phyloP scores from a whole-genome alignment of 1,140 invertebrate species.

The Belonocnema kinseyi region DNA sequence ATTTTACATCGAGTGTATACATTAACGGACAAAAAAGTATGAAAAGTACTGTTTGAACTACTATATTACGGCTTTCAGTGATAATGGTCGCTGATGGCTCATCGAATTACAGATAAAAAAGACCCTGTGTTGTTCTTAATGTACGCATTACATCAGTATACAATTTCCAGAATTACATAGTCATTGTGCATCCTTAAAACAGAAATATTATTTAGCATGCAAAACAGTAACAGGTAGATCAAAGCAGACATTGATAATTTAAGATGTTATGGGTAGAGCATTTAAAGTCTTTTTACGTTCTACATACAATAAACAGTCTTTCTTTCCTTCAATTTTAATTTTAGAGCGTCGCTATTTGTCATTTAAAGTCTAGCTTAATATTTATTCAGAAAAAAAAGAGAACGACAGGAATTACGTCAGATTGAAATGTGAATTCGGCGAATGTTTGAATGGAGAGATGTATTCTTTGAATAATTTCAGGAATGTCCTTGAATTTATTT shows the following conservation, averaged over 20 bases:
- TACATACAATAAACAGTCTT: slow-evolving; percentile 32
- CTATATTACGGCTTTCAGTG: slow-evolving; percentile 69
- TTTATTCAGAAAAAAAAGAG: too few relatives aligned
- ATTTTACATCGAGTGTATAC: slow-evolving; percentile 44
- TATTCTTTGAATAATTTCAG: too few relatives aligned
- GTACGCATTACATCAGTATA: slow-evolving; percentile 53
- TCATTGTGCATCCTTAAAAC: slow-evolving; percentile 76
- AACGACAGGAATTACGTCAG: too few relatives aligned
- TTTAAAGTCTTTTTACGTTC: slow-evolving; percentile 1
- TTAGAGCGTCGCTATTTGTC: too few relatives aligned
- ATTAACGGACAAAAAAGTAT: slow-evolving; percentile 45
- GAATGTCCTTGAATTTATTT: too few relatives aligned
- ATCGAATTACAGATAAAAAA: slow-evolving; percentile 59
- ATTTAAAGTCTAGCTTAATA: too few relatives aligned
- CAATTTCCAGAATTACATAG: slow-evolving; percentile 72
- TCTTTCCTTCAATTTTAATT: slow-evolving; percentile 15
- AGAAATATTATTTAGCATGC: slow-evolving; percentile 70
- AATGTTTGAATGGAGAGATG: too few relatives aligned
- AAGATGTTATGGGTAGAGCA: background rate
- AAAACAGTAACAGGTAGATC: slow-evolving; percentile 54
- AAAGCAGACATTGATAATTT: slow-evolving; percentile 35
- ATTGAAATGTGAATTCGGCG: too few relatives aligned
- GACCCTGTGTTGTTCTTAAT: slow-evolving; percentile 42
- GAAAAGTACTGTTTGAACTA: slow-evolving; percentile 44
- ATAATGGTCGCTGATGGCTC: slow-evolving; percentile 76